Base-by-base conservation (phyloP, 2,888 invertebrate genomes). In the Tromatobia lineatoria region DNA sequence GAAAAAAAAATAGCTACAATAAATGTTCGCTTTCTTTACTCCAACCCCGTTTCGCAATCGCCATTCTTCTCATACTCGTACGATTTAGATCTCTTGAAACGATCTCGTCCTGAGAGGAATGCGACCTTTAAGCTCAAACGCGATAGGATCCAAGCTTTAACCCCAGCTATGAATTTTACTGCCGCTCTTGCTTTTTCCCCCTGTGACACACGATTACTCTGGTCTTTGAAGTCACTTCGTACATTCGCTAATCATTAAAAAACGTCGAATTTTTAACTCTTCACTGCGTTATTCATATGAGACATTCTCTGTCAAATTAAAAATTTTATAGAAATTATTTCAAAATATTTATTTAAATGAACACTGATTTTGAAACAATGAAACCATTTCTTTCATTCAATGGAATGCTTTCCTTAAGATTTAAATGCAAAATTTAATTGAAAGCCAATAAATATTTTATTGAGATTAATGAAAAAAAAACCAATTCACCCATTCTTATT, bases 21-120 rank as follows among this genome's bases (percentile, higher is more conserved):
- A 23, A 20, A 66, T 18, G 38, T 42, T 66, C 10, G 7, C 20
- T 7, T 20, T 20, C 13, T 42, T 23, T 38, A 13, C 6, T 42
- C 45, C 38, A 20, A 18, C 11, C 34, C 3, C 8, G 64, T 20
- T 66, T 66, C 42, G 42, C 42, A 70, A 74, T 64, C 74, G 38
- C 52, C 25, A n/a, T 45, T 74, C 38, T 50, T 64, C 34, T 13
- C n/a, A 11, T 66, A 52, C 42, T 38, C 34, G 18, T 20, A 25
- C 74, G 42, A 70, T 70, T 79, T 38, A n/a, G 61, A 79, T 79
- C 64, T 74, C 64, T 34, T 3, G 34, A 11, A 11, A 73, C 42
- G 42, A 78, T 73, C 67, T 74, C 67, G 23, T 42, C 25, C 57
- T 59, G 42, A 20, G 18, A 42, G 69, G 82, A 82, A 82, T 78